Conservation (phyloP, 2,797 vertebrate species). For the Schizothorax lantsangensis region DNA sequence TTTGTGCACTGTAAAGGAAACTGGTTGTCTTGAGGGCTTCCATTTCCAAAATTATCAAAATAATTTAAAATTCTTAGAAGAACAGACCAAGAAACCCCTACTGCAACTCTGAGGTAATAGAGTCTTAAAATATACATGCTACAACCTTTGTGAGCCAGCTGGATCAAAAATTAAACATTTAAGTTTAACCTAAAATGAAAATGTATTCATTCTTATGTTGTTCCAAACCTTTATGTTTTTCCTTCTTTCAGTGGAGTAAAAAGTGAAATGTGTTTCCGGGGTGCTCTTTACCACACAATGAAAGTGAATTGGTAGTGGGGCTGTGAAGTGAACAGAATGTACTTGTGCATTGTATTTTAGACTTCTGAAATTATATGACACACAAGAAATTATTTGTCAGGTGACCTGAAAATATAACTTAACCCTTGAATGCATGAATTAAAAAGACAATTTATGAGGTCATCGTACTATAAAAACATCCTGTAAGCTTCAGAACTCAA, state of each 20-base stretch:
- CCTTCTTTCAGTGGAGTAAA: not conserved
- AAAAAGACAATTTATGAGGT: too few relatives aligned
- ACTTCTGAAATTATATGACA: not conserved
- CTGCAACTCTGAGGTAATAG: not conserved
- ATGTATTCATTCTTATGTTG: slow-evolving; percentile 11
- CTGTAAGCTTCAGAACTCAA: too few relatives aligned
- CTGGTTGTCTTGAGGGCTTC: not conserved
- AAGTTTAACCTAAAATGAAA: not conserved
- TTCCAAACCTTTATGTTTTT: slow-evolving; percentile 1
- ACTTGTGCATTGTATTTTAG: not conserved
- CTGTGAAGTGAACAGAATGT: not conserved
- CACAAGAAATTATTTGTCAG: not conserved
- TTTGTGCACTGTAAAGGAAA: slow-evolving; percentile 18
- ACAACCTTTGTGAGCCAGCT: slow-evolving; percentile 1
- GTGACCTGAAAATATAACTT: not conserved
- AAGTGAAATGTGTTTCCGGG: not conserved
- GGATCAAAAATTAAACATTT: slow-evolving; percentile 23
- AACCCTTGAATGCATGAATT: not conserved
- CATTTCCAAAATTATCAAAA: slow-evolving; percentile 1
- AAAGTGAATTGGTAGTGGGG: not conserved
- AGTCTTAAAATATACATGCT: slow-evolving; percentile 24
- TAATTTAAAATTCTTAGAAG: not conserved
- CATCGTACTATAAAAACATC: too few relatives aligned
- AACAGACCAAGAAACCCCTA: not conserved
- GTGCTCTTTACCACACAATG: not conserved